Conservation (phyloP, 1,140 invertebrate species). For the Sminthurinus signatus region DNA sequence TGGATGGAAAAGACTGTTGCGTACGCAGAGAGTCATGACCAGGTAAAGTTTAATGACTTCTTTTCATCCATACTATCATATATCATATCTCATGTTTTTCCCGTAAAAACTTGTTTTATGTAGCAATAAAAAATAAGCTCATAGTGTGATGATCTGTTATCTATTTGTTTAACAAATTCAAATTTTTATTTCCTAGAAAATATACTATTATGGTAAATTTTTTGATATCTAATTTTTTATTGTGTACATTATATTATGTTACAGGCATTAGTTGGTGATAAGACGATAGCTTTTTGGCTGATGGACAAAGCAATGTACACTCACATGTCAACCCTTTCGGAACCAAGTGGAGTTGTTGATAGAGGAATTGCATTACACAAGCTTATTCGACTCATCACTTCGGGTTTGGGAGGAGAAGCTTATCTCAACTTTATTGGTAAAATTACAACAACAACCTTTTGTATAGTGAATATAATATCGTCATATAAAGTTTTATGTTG, state of each 20-base stretch:
- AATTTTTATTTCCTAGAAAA: too few species aligned
- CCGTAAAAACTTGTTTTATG: too few species aligned
- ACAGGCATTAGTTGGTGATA: constrained; percentile 91
- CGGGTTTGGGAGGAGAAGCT: constrained; percentile 89
- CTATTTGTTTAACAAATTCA: too few species aligned
- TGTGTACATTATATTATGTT: too few species aligned
- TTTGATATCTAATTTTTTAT: constrained; percentile 22
- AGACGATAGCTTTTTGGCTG: constrained; percentile 98
- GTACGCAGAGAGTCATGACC: constrained; percentile 97
- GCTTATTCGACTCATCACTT: constrained; percentile 90
- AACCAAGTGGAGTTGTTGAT: constrained; percentile 66
- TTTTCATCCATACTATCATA: too few species aligned
- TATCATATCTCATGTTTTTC: too few species aligned
- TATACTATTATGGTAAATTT: constrained; percentile 9
- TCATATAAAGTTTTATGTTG: too few species aligned
- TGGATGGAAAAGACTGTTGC: constrained; percentile 94
- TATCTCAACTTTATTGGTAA: constrained; percentile 97
- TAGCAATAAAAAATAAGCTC: too few species aligned
- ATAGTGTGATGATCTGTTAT: too few species aligned
- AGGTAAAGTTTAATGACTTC: constrained; percentile 50
- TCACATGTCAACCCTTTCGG: constrained; percentile 77
- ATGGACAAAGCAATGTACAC: constrained; percentile 99
- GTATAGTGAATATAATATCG: neutral
- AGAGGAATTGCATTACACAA: constrained; percentile 95
- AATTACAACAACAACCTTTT: neutral